Conservation (phyloP, 2,113 vertebrate genomes). For the Eira barbara region DNA sequence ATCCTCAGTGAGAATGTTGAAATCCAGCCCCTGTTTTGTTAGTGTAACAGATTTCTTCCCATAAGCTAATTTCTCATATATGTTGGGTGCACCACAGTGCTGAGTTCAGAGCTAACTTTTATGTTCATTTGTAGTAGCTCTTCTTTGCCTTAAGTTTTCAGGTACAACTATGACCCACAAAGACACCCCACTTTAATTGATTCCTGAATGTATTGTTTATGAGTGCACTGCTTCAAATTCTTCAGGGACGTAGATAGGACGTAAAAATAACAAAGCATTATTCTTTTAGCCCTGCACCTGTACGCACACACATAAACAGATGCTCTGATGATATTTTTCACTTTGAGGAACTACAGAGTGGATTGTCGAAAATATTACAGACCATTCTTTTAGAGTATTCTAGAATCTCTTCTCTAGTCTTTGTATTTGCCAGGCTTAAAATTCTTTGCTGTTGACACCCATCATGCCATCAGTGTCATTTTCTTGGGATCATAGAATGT, state of each 20-base stretch:
- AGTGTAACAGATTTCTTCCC: not conserved
- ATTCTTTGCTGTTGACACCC: slow-evolving; percentile 13
- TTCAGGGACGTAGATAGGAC: not conserved
- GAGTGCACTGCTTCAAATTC: not conserved
- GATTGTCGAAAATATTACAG: slow-evolving; percentile 18
- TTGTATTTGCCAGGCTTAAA: slow-evolving; percentile 37
- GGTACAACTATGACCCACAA: not conserved
- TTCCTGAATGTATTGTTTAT: slow-evolving; percentile 20
- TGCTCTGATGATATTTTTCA: slow-evolving; percentile 9
- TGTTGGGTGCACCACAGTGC: not conserved
- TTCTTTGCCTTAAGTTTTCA: slow-evolving; percentile 19
- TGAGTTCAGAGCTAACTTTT: not conserved
- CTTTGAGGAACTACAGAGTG: slow-evolving; percentile 13
- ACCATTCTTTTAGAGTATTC: not conserved
- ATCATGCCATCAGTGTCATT: slow-evolving; percentile 18
- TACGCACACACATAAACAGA: not conserved
- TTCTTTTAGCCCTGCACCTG: not conserved
- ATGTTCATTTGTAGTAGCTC: not conserved
- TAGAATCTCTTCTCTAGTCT: not conserved
- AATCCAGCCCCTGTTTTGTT: not conserved
- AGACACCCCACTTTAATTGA: not conserved
- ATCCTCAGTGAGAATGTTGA: not conserved
- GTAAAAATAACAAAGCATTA: slow-evolving; percentile 17
- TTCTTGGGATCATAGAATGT: slow-evolving; percentile 51
- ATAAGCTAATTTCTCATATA: not conserved